Base-by-base conservation (phyloP, 2,888 invertebrate species). In the Oligia latruncula region DNA sequence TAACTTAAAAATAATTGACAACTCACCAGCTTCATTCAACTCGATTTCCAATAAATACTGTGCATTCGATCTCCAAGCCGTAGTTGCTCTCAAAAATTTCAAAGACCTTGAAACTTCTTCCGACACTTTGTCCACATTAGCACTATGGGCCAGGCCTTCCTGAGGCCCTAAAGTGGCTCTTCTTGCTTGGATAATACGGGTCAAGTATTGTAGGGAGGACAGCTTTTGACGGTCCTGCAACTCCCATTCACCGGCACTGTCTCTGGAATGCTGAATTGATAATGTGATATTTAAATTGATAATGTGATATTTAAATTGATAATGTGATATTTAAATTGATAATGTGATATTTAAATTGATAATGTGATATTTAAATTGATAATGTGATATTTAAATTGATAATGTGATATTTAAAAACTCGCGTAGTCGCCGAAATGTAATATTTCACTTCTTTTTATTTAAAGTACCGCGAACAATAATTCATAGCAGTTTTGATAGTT, bases 241-340 rank as follows among this genome's bases (percentile, higher is more conserved):
- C 92, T 98, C 98, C 96, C 98, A 98, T 89, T 98, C 98, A 1
- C 98, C 98, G 0, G 98, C 98, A 46, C 98, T 98, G 95, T 99
- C 99, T 92, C 98, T 97, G 11, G 99, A 99, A 92, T 99, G 97
- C 97, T 97, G 85, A 49, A 49, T 13, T 49, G 13, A 49, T 49
- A 49, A 49, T 49, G 29, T 29, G 29, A 29, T 29, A 29, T 29
- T 29, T 29, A 29, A 29, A 29, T 29, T 29, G 29, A 29, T 29
- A 29, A 29, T 29, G 29, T 46, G 46, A 46, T 46, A 46, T 46
- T 46, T 46, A 46, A 46, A 35, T 29, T 29, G 29, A 29, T 29
- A 29, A 1, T n/a, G 29, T 29, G 29, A 29, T 29, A 29, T 29
- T 29, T 29, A 29, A 29, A 29, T 29, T 29, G 29, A 29, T 29